Evolutionary conservation across 2,888 invertebrate genomes (phyloP), one percentile per base, ranked within the genome.

Genomic region (Cacoxenus indagator): DNA sequence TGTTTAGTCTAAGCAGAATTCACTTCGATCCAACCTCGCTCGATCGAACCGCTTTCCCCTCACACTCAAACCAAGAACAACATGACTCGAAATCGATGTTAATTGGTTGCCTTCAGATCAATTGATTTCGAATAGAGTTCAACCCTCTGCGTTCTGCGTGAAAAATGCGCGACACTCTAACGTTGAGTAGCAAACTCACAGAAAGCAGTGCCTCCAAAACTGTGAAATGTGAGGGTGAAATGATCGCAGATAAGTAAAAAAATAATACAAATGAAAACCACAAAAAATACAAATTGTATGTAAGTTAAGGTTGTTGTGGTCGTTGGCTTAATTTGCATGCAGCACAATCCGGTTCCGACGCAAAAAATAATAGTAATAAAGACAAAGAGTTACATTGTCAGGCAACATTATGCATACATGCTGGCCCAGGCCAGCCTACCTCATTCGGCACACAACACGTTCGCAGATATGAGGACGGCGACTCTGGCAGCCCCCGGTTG

Each of bases 121-220:
- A 79, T 79, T 73, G 83, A 80, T 80, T 83, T 48, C 80, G 75
- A 81, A 78, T 80, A 74, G 74, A 62, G 64, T 67, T 24, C 80
- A 83, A 80, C 80, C 83, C 80, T 57, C 67, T 22, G 17, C 11
- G 27, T 22, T 43, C 54, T 9, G 1, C 69, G 70, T 14, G 26
- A 11, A 37, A 17, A 54, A 64, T 72, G 72, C 77, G 83, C 76
- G 79, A 62, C 70, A 54, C 59, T 59, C 81, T 81, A 29, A 68
- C 73, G 77, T 54, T n/a, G 26, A 71, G 71, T 68, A 67, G 69
- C 24, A 62, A 45, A 22, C 29, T 45, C 8, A 45, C n/a, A n/a
- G 2, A 14, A 1, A 43, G 11, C 73, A 80, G 57, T 77, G 66
- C 9, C 4, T 69, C 62, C 46, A 69, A 71, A 80, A 83, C 79